Evolutionary conservation across 2,888 invertebrate species (phyloP).

Genomic region (Epinotia demarniana): DNA sequence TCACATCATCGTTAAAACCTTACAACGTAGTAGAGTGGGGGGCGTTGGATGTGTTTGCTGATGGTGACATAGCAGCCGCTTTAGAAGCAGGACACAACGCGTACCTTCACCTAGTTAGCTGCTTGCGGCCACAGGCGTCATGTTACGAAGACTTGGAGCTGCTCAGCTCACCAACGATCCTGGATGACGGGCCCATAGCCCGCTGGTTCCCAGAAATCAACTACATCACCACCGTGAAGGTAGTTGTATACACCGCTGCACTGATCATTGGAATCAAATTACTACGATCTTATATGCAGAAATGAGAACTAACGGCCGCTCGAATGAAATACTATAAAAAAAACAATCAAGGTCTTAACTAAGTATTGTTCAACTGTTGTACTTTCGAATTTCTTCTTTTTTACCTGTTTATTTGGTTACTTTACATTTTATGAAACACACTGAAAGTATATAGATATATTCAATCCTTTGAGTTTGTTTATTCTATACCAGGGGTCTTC

Average conservation of each 20-base stretch:
- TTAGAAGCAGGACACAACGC: conserved; percentile 76
- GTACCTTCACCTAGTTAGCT: conserved; percentile 68
- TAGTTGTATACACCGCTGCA: conserved; percentile 57
- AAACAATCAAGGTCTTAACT: background rate
- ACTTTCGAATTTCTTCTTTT: background rate
- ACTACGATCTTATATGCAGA: conserved; percentile 53
- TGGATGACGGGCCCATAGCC: conserved; percentile 54
- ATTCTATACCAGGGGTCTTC: no score
- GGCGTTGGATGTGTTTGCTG: conserved; percentile 75
- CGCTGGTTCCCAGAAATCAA: conserved; percentile 62
- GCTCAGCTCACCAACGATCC: conserved; percentile 57
- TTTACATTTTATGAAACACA: no score
- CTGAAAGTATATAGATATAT: no score
- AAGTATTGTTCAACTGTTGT: background rate
- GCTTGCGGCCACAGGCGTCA: conserved; percentile 74
- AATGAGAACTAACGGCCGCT: conserved; percentile 43
- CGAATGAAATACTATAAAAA: background rate
- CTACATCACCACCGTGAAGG: conserved; percentile 55
- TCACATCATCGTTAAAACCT: conserved; percentile 54
- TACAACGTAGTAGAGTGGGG: conserved; percentile 69
- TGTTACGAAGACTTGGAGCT: conserved; percentile 67
- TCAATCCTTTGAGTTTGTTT: no score
- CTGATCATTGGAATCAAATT: conserved; percentile 57
- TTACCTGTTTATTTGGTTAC: background rate
- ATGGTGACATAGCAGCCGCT: conserved; percentile 74